phyloP scores from a whole-genome alignment of 2,888 invertebrate species.

The Mythimna impura region DNA sequence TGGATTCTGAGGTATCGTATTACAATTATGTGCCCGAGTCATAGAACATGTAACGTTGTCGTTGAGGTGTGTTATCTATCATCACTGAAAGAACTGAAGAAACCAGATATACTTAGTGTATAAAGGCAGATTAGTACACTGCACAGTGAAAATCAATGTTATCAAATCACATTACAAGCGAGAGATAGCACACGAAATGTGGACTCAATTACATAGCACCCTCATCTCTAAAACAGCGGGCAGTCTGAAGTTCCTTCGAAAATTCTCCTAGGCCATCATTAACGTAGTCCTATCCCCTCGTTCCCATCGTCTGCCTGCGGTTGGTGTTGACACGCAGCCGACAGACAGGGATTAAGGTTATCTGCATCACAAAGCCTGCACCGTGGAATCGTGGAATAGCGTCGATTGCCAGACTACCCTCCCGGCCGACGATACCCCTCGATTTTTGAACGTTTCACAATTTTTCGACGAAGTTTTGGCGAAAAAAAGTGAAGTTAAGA shows the following conservation, averaged over 20 bases:
- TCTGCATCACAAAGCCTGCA: slow-evolving; percentile 89
- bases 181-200: too few relatives aligned
- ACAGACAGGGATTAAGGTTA: slow-evolving; percentile 89
- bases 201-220: not conserved
- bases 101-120: too few relatives aligned
- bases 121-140: too few relatives aligned
- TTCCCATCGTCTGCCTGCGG: slow-evolving; percentile 61
- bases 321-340: slow-evolving; percentile 87
- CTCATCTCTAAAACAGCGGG: not conserved
- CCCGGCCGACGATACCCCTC: slow-evolving; percentile 26
- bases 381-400: slow-evolving; percentile 65
- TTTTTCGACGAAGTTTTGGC: slow-evolving; percentile 14
- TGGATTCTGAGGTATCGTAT: too few relatives aligned
- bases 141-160: too few relatives aligned
- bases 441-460: slow-evolving; percentile 34
- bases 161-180: too few relatives aligned
- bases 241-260: not conserved
- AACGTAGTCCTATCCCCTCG: slow-evolving; percentile 66
- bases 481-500: not conserved
- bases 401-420: slow-evolving; percentile 64
- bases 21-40: too few relatives aligned
- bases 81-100: too few relatives aligned
- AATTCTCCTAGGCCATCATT: not conserved
- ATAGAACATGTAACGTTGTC: too few relatives aligned
- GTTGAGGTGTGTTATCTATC: too few relatives aligned